These are phyloP conservation scores for Phalacrocorax carbo DNA, from an alignment of 2,113 vertebrate species.

Conservation along the genomic window DNA sequence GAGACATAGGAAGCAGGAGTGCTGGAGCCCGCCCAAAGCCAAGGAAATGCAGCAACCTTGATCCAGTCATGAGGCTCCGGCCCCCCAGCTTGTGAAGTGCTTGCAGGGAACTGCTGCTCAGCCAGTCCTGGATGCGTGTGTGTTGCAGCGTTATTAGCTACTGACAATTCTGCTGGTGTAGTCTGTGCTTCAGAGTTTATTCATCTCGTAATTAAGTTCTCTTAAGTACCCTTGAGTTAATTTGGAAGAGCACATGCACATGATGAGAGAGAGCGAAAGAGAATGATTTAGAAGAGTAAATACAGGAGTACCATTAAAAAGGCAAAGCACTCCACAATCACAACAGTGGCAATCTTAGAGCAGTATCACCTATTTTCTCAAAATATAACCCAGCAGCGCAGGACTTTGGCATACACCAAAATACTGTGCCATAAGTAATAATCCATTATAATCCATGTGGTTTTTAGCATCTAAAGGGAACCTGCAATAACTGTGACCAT, in stretches of 20 bases:
- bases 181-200: neutral
- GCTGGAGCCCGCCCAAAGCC: neutral
- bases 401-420: neutral
- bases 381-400: neutral
- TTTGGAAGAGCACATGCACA: neutral
- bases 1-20: neutral
- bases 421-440: neutral
- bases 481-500: neutral
- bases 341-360: neutral
- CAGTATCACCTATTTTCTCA: conserved; percentile 17
- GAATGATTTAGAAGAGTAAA: neutral
- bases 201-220: conserved; percentile 12
- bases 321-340: neutral
- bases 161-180: neutral
- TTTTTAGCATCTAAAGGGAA: neutral
- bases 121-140: rapidly evolving
- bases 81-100: rapidly evolving
- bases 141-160: neutral
- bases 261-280: neutral
- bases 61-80: neutral
- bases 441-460: conserved; percentile 3
- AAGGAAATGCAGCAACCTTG: neutral
- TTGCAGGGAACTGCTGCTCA: rapidly evolving
- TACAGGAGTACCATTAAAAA: neutral
- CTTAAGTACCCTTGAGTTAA: conserved; percentile 31